Conservation (phyloP, 2,113 vertebrate genomes). For the Puma concolor region DNA sequence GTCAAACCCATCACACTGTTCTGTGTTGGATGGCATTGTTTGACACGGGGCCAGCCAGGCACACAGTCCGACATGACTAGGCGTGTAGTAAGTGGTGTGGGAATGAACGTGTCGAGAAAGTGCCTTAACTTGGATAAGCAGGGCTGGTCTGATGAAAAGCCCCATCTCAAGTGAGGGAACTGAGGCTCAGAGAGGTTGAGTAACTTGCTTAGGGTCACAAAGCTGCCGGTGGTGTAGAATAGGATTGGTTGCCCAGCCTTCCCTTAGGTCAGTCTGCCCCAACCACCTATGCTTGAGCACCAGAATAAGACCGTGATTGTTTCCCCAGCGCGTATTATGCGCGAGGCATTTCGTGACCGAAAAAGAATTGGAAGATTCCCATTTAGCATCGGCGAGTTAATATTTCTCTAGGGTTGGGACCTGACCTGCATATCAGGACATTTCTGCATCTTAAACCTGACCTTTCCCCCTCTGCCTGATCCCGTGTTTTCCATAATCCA, state of each 20-base stretch:
- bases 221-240: neutral
- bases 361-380: neutral
- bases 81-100: neutral
- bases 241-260: neutral
- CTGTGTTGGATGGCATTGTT: neutral
- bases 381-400: neutral
- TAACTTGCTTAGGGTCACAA: neutral
- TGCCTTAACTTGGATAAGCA: neutral
- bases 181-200: neutral
- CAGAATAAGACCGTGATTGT: accelerated
- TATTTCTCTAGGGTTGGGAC: neutral
- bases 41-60: accelerated
- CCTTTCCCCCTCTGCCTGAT: too few relatives aligned
- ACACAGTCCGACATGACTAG: accelerated
- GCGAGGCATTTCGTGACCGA: too few relatives aligned
- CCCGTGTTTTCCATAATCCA: neutral
- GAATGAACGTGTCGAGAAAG: neutral
- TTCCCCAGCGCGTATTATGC: neutral
- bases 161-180: neutral
- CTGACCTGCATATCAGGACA: neutral
- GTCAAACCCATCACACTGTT: neutral
- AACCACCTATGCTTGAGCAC: neutral
- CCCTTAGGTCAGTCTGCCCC: neutral
- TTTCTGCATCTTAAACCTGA: neutral
- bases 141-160: neutral